Conservation (phyloP, 2,113 vertebrate species). For the Gobio gobio region DNA sequence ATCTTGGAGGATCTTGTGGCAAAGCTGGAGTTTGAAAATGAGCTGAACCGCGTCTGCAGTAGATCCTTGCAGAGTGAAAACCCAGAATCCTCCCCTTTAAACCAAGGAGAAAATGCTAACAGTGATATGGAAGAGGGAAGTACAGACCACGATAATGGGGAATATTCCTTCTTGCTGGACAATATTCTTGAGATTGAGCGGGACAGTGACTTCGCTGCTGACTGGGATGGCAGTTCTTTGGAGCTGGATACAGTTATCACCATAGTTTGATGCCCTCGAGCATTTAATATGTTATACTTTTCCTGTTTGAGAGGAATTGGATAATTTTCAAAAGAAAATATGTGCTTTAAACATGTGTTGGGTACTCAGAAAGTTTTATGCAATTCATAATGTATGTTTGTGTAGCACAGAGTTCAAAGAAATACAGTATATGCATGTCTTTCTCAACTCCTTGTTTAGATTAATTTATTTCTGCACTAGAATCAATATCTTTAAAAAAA, state of each 20-base stretch:
- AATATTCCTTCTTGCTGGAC: slow-evolving; percentile 19
- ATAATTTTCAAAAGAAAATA: neutral
- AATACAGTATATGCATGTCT: neutral
- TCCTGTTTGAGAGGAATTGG: neutral
- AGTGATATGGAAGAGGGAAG: slow-evolving; percentile 10
- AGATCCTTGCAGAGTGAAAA: neutral
- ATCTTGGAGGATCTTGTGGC: slow-evolving; percentile 39
- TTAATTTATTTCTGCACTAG: neutral
- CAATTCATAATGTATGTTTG: neutral
- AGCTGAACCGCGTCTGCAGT: slow-evolving; percentile 40
- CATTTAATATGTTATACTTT: neutral
- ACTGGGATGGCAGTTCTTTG: neutral
- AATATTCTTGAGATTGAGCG: slow-evolving; percentile 44
- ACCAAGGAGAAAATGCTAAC: neutral
- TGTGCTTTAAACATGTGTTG: neutral
- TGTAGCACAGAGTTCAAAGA: neutral
- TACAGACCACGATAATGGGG: neutral
- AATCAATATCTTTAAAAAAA: neutral
- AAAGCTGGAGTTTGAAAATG: slow-evolving; percentile 57
- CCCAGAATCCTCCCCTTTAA: neutral
- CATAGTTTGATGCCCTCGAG: neutral
- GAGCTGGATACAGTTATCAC: neutral
- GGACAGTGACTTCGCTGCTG: slow-evolving; percentile 32
- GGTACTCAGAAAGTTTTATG: neutral
- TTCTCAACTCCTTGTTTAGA: neutral